Evolutionary conservation across 2,888 invertebrate genomes (phyloP), one percentile per base, ranked within the genome.

Genomic region (Kuschelorhynchus macadamiae): DNA sequence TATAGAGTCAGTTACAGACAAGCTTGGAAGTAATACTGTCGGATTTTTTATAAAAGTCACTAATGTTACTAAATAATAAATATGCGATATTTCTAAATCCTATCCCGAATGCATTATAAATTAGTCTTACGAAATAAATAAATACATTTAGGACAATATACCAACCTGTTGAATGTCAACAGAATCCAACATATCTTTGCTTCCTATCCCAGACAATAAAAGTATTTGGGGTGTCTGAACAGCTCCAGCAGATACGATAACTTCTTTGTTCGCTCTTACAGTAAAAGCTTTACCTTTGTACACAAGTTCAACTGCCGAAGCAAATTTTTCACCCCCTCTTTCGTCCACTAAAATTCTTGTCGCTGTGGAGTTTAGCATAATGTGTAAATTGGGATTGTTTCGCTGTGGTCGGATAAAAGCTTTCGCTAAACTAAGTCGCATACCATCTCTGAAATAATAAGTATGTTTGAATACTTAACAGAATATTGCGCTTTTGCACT

Each of bases 181-280:
- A 49, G 85, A 82, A 33, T 86, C 81, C 1, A 91, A 81, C 25
- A 87, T 87, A 3, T 87, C 85, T 72, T 85, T 87, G 0, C 90
- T 88, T 0, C 90, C 91, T 3, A 91, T 85, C 3, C 91, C 91
- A 0, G 90, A 90, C 1, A 89, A 85, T 7, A 90, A 77, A 1
- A 91, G 83, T n/a, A 90, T 81, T 81, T 91, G 89, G 0, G 91
- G 90, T 0, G 90, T 87, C 79, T 90, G 89, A 2, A 91, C 78
- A 0, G 90, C 86, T 33, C 71, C 71, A 2, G 85, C 88, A 1
- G 88, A 87, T 18, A 90, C 77, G 30, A 91, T 84, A 1, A 87
- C 86, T 85, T 88, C 88, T 73, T 86, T 87, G 16, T 76, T 84
- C n/a, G 85, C 87, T 1, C 80, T 81, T 0, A 87, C 87, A 1